Percentiles rank a stretch among this genome's conserved stretches.
These are phyloP conservation scores for Drosophila truncata DNA, from an alignment of 1,140 invertebrate species.

Conservation along the genomic window DNA sequence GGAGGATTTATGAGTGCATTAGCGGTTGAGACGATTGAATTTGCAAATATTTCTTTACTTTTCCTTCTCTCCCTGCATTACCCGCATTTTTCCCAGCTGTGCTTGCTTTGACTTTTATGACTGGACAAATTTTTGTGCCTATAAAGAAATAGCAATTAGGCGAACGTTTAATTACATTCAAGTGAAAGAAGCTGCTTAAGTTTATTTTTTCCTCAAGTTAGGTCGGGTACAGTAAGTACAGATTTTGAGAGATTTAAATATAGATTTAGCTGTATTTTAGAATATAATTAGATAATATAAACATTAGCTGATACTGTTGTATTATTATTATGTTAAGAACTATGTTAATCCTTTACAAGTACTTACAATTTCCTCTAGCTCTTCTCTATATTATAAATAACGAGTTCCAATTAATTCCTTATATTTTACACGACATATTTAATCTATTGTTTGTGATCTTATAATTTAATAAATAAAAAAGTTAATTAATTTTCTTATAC, in stretches of 20 bases:
- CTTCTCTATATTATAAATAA: too few relatives aligned
- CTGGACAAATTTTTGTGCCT: conserved; percentile 63
- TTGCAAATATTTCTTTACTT: conserved; percentile 41
- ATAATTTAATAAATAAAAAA: background rate
- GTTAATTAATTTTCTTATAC: rapidly evolving
- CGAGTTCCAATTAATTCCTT: background rate
- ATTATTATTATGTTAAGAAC: too few relatives aligned
- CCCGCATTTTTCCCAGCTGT: conserved; percentile 22
- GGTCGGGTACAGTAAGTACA: conserved; percentile 15
- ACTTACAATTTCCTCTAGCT: too few relatives aligned
- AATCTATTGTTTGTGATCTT: background rate
- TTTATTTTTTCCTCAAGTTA: background rate
- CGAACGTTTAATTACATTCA: conserved; percentile 66
- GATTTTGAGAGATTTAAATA: background rate
- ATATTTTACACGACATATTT: background rate
- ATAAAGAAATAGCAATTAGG: conserved; percentile 70
- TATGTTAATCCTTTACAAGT: too few relatives aligned
- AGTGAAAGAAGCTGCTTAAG: conserved; percentile 32
- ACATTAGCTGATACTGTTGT: too few relatives aligned
- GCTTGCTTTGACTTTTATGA: conserved; percentile 57
- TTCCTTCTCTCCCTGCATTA: conserved; percentile 8
- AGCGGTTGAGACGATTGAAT: conserved; percentile 63
- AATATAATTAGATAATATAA: too few relatives aligned
- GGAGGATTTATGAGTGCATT: conserved; percentile 72
- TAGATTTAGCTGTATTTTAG: too few relatives aligned